Percentiles rank a stretch among this genome's conserved stretches.
Conservation (phyloP, 2,113 vertebrate genomes). For the Apteryx mantelli region DNA sequence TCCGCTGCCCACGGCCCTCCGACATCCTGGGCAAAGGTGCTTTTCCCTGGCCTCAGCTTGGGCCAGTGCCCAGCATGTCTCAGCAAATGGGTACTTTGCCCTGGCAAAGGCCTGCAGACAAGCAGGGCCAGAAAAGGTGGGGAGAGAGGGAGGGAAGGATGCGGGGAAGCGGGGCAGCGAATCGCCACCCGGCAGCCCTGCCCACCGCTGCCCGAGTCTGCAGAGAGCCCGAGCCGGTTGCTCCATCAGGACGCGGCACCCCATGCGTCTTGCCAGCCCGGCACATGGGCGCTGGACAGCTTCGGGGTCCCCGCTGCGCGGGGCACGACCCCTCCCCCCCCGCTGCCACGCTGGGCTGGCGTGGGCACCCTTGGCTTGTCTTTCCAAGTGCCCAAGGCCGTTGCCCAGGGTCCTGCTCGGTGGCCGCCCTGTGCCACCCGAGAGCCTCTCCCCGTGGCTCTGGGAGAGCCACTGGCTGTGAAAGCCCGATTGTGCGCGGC, state of each 20-base stretch:
- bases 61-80: not conserved
- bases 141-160: not conserved
- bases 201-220: not conserved
- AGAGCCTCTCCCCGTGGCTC: not conserved
- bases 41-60: not conserved
- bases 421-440: not conserved
- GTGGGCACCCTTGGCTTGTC: accelerated
- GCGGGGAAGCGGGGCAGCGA: not conserved
- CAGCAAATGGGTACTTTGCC: conserved; percentile 40
- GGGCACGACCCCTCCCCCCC: no score
- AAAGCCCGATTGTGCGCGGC: not conserved
- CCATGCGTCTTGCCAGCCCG: not conserved
- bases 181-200: not conserved
- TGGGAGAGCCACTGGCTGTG: accelerated
- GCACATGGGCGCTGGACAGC: accelerated
- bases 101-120: not conserved
- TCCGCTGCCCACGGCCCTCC: not conserved
- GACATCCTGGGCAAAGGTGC: conserved; percentile 30
- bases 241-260: accelerated
- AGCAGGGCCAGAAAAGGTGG: not conserved
- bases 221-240: not conserved
- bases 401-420: not conserved
- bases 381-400: not conserved
- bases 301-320: accelerated
- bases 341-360: no score